Conservation (phyloP, 2,888 invertebrate species). For the Calameuta pallipes region DNA sequence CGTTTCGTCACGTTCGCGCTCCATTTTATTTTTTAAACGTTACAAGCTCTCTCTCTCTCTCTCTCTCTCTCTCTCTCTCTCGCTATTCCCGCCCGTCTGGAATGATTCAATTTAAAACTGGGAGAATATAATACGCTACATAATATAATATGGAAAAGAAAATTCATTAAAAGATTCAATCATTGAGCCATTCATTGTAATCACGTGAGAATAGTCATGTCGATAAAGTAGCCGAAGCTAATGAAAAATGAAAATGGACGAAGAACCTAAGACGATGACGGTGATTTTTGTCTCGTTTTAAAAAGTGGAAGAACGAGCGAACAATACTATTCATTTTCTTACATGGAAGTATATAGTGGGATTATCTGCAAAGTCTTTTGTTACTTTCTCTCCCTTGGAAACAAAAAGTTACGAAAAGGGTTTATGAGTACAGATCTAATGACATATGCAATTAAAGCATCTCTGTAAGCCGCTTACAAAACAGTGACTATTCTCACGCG, state of each 20-base stretch:
- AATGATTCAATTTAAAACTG: slow-evolving; percentile 50
- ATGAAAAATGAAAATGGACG: not conserved
- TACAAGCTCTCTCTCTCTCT: slow-evolving; percentile 17
- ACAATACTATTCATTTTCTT: not conserved
- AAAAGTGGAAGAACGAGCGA: not conserved
- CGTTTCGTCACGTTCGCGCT: slow-evolving; percentile 6
- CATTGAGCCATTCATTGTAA: not conserved
- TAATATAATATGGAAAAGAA: not conserved
- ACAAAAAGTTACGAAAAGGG: not conserved
- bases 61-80: slow-evolving; percentile 27
- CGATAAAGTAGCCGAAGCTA: not conserved
- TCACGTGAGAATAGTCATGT: not conserved
- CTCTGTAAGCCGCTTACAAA: not conserved
- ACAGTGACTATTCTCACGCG: not conserved
- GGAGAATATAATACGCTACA: slow-evolving; percentile 24
- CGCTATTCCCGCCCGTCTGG: slow-evolving; percentile 38
- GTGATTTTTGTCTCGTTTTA: not conserved
- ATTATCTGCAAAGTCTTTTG: not conserved
- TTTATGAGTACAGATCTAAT: not conserved
- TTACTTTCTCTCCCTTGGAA: not conserved
- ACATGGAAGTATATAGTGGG: not conserved
- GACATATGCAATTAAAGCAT: not conserved
- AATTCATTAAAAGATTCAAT: not conserved
- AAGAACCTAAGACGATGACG: not conserved
- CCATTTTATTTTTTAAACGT: not conserved